Base-by-base conservation (phyloP, 2,113 vertebrate genomes). In the Hypocryptadius cinnamomeus region DNA sequence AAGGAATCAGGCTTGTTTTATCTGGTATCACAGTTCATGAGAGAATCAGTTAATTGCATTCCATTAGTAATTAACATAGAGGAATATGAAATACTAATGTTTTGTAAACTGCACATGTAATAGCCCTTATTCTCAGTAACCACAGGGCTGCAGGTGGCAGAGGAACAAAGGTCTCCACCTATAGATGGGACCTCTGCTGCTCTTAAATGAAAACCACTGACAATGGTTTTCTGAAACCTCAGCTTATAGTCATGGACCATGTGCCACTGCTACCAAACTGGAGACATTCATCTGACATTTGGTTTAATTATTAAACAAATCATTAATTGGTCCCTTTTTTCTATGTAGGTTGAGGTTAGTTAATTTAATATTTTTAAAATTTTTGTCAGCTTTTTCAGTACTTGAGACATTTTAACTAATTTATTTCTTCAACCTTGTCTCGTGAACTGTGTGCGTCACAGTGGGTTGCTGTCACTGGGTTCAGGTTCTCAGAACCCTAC, bases 21-120 rank as follows among this genome's bases (percentile, higher is more conserved):
- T 82, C 87, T 95, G 42, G 74, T 92, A 91, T 70, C 74, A 54
- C 92, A 71, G 93, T 66, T 90, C 89, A 87, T 40, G 85, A 80
- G 64, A 54, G 56, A 89, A 91, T 87, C 76, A 64, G 85, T 85
- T 96, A 95, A 95, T 95, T 94, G 91, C 71, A 90, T 93, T 91
- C 71, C 76, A 74, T 94, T 92, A 94, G 94, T 91, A 90, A 94
- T 91, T 92, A 89, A 77, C 4, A 2, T 83, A 70, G 74, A 94
- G n/a, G 73, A 96, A 87, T 96, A 87, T 40, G 81, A 94, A 89
- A 95, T 87, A 87, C 20, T 63, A 60, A 66, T 95, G 87, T 91
- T 96, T 92, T 91, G 78, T 89, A 93, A 95, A 91, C 90, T 3
- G 3, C n/a, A n/a, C 40, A 28, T 91, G 81, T 77, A 78, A 66